phyloP scores from a whole-genome alignment of 2,888 invertebrate species.

The Caenorhabditis virilis region DNA sequence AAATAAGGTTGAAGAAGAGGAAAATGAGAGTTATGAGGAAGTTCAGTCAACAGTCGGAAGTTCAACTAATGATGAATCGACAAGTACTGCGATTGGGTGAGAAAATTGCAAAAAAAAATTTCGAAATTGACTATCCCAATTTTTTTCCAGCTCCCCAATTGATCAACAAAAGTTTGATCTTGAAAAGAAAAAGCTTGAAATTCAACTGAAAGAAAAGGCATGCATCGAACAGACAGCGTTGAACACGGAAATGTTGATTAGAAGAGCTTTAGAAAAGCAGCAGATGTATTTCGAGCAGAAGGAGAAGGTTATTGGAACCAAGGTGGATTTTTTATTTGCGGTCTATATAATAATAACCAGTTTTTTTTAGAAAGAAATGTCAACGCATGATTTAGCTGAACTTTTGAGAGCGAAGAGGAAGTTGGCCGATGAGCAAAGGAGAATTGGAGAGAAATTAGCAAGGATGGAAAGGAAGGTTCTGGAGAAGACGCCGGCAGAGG shows the following conservation, averaged over 20 bases:
- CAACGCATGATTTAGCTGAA: background rate
- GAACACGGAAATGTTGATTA: background rate
- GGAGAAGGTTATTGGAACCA: too few relatives aligned
- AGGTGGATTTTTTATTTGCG: too few relatives aligned
- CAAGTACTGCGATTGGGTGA: background rate
- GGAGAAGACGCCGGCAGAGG: too few relatives aligned
- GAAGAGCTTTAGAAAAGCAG: background rate
- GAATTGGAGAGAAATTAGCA: background rate
- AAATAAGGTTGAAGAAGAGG: background rate
- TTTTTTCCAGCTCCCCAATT: too few relatives aligned
- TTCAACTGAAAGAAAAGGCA: background rate
- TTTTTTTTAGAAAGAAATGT: conserved; percentile 1
- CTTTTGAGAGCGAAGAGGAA: background rate
- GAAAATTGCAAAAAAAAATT: background rate
- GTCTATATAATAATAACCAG: too few relatives aligned
- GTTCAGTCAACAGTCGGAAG: background rate
- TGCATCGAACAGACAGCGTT: background rate
- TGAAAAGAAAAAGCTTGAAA: background rate
- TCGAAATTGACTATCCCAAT: too few relatives aligned
- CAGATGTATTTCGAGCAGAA: too few relatives aligned
- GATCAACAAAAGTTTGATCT: too few relatives aligned
- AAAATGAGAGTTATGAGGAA: background rate
- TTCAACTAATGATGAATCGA: background rate
- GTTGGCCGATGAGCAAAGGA: background rate
- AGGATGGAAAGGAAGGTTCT: background rate